These are phyloP conservation scores for Drosophila cardini DNA, from an alignment of 1,140 invertebrate species.

Conservation along the genomic window DNA sequence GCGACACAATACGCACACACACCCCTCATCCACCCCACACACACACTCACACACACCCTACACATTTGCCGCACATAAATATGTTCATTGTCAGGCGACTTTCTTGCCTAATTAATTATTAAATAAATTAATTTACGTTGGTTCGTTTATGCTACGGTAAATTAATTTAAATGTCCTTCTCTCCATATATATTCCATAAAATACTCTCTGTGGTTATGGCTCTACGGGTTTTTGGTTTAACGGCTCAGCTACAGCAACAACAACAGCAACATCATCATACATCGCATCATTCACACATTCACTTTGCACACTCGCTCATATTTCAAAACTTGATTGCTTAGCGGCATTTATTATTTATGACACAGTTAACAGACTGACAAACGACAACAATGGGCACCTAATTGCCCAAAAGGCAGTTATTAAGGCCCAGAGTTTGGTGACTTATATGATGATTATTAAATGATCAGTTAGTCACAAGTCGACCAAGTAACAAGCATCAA, in stretches of 20 bases:
- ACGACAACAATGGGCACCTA: constrained; percentile 61
- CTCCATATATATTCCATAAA: constrained; percentile 29
- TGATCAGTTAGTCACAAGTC: constrained; percentile 56
- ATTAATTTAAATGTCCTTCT: constrained; percentile 79
- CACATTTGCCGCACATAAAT: constrained; percentile 60
- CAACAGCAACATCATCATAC: constrained; percentile 27
- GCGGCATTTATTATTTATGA: constrained; percentile 73
- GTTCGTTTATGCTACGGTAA: constrained; percentile 61
- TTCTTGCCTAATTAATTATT: constrained; percentile 83
- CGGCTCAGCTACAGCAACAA: constrained; percentile 12
- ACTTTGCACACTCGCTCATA: background rate
- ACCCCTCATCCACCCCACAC: constrained; percentile 1
- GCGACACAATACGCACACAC: constrained; percentile 1
- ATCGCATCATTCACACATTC: constrained; percentile 19
- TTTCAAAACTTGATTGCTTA: constrained; percentile 48
- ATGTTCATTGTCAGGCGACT: constrained; percentile 70
- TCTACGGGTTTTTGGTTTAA: constrained; percentile 19
- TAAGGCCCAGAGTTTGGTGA: constrained; percentile 14
- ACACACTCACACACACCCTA: constrained; percentile 17
- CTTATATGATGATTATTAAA: constrained; percentile 60
- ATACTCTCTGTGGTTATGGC: constrained; percentile 35
- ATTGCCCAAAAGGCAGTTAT: constrained; percentile 57
- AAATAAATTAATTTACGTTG: constrained; percentile 80
- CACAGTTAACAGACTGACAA: constrained; percentile 46
- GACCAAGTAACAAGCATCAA: constrained; percentile 18